These are phyloP conservation scores for Amiota minor DNA, from an alignment of 2,888 invertebrate species.

Conservation along the genomic window DNA sequence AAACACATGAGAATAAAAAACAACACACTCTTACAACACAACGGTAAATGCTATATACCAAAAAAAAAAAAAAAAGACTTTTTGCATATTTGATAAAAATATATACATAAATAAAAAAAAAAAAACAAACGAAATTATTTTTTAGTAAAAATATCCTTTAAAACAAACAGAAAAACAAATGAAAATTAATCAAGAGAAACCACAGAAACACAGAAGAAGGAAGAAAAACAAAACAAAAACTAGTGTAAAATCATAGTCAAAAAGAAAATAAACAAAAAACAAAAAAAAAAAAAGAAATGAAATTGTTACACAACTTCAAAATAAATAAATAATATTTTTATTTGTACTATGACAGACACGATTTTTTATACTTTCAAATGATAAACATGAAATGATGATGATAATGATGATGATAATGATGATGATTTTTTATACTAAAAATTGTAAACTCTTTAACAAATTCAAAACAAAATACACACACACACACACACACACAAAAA, in stretches of 20 bases:
- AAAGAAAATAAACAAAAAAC: conserved; percentile 30
- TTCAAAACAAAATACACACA: conserved; percentile 22
- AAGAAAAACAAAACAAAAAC: conserved; percentile 14
- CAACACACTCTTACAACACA: conserved; percentile 30
- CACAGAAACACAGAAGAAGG: conserved; percentile 17
- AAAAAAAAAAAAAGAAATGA: conserved; percentile 31
- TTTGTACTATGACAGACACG: conserved; percentile 56
- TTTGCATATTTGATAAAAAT: conserved; percentile 46
- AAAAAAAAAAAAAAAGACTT: conserved; percentile 44
- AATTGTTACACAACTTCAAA: not conserved
- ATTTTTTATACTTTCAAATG: conserved; percentile 65
- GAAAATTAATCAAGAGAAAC: not conserved
- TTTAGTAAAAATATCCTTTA: conserved; percentile 32
- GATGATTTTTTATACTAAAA: conserved; percentile 64
- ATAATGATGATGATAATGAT: conserved; percentile 44
- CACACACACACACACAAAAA: conserved; percentile 28
- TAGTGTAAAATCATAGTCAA: conserved; percentile 16
- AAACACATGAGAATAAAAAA: not conserved
- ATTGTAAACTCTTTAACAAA: conserved; percentile 36
- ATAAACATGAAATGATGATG: too few species aligned
- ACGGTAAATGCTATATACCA: conserved; percentile 40
- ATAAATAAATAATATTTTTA: conserved; percentile 40
- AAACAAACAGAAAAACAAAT: conserved; percentile 23
- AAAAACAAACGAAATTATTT: conserved; percentile 39
- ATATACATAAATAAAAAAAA: conserved; percentile 33